Percentiles rank a stretch among this genome's conserved stretches.
Conservation (phyloP, 2,888 invertebrate species). For the Cryptophagus acutangulus region DNA sequence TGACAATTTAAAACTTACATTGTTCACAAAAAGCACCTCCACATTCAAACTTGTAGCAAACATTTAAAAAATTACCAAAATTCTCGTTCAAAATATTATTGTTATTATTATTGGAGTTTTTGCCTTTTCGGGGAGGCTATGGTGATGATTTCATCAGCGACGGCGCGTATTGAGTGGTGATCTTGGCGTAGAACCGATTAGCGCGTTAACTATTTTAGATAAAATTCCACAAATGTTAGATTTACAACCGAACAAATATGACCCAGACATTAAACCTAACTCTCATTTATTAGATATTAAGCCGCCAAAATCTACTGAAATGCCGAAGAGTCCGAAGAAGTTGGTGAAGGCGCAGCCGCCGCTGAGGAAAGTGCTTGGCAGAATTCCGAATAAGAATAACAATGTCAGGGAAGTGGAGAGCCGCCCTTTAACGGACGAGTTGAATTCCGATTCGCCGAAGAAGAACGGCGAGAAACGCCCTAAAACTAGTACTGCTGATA, state of each 20-base stretch:
- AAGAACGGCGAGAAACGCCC: constrained; percentile 31
- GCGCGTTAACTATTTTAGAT: too few species aligned
- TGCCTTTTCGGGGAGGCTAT: too few species aligned
- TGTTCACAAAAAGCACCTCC: too few species aligned
- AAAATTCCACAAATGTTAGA: background rate
- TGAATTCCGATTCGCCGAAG: constrained; percentile 50
- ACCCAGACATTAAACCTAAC: background rate
- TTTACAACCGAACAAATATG: background rate
- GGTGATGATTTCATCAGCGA: too few species aligned
- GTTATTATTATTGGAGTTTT: too few species aligned
- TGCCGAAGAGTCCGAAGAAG: constrained; percentile 61
- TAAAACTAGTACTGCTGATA: constrained; percentile 20
- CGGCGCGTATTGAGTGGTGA: too few species aligned
- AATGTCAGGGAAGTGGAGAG: constrained; percentile 11
- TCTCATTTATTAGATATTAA: constrained; percentile 37
- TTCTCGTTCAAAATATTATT: too few species aligned
- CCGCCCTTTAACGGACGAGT: constrained; percentile 39
- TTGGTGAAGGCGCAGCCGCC: constrained; percentile 60
- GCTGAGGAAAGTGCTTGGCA: constrained; percentile 56
- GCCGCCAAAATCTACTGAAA: constrained; percentile 55
- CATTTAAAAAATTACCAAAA: too few species aligned
- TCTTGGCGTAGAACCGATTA: too few species aligned
- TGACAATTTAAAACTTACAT: too few species aligned
- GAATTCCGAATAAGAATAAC: constrained; percentile 37
- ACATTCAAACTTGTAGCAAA: too few species aligned